phyloP scores from a whole-genome alignment of 2,888 invertebrate species.

The Holacanthella duospinosa region DNA sequence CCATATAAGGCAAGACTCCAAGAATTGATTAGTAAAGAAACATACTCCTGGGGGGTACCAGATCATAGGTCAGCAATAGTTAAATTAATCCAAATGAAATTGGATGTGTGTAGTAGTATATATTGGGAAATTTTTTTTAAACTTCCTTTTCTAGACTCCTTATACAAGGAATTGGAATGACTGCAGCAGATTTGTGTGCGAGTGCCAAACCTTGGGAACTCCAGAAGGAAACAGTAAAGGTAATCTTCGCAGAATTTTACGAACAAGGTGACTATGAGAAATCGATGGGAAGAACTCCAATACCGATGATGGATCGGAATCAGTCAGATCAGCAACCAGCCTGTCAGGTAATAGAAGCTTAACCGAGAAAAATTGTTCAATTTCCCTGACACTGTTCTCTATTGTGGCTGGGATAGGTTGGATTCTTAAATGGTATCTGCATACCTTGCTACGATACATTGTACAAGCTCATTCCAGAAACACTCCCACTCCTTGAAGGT shows the following conservation, averaged over 20 bases:
- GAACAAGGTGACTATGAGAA: constrained; percentile 65
- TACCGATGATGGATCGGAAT: constrained; percentile 69
- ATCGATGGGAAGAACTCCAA: constrained; percentile 56
- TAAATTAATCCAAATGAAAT: background rate
- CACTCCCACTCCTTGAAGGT: constrained; percentile 58
- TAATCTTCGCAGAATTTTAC: constrained; percentile 73
- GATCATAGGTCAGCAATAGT: constrained; percentile 51
- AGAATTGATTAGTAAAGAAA: constrained; percentile 46
- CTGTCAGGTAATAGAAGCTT: constrained; percentile 51
- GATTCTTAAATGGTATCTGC: constrained; percentile 68
- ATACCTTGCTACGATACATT: constrained; percentile 67
- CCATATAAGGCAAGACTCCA: constrained; percentile 58
- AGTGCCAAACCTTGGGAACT: constrained; percentile 75
- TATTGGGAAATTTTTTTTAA: background rate
- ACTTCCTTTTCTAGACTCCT: constrained; percentile 45
- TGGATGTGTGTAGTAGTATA: too few species aligned
- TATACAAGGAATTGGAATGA: constrained; percentile 69
- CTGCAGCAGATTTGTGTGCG: constrained; percentile 70
- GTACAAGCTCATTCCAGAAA: constrained; percentile 56
- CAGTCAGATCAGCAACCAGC: constrained; percentile 63
- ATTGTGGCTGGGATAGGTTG: constrained; percentile 48
- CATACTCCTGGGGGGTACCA: constrained; percentile 52
- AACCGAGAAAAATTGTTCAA: background rate
- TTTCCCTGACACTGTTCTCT: background rate
- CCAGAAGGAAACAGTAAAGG: constrained; percentile 65